Evolutionary conservation across 2,113 vertebrate species (phyloP), one percentile per base, ranked within the genome.

Genomic region (Alligator sinensis): DNA sequence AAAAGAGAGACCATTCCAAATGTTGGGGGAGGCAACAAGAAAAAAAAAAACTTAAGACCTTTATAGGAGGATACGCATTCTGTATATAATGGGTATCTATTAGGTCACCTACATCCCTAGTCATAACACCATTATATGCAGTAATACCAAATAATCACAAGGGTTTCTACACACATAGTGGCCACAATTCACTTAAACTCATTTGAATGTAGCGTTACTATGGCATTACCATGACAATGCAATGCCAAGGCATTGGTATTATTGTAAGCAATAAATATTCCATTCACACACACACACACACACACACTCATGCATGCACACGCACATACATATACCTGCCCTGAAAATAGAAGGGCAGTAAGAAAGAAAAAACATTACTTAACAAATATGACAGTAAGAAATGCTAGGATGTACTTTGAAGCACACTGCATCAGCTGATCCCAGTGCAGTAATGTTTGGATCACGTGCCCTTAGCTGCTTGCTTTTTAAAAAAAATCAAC

Each of bases 351-450:
- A 87, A 84, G 55, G 61, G 22, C 18, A 63, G 6, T 22, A 19
- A 82, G 9, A 70, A 62, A 59, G 1, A 78, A 15, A 62, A 89
- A 70, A 64, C 28, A 77, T 4, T 77, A 74, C 64, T 25, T 0
- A 70, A 70, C 3, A 2, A 90, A 77, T 0, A 64, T 64, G 82
- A 96, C 86, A 92, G 34, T 16, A 9, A 90, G n/a, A 22, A 62
- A 61, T 1, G 82, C 93, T 93, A 92, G 34, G 64, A 11, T 21
- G 34, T 80, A 82, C 59, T 87, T 81, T 61, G 82, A 87, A 92
- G 87, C 90, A 84, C 68, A 75, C 86, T 25, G 17, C 94, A 95
- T 93, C 77, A 96, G 90, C 95, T 89, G 64, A 78, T 94, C 96
- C 92, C 84, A 2, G 11, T 2, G n/a, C 0, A 82, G 75, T 62